phyloP scores from a whole-genome alignment of 2,888 invertebrate species.

The Chrysodeixis includens region DNA sequence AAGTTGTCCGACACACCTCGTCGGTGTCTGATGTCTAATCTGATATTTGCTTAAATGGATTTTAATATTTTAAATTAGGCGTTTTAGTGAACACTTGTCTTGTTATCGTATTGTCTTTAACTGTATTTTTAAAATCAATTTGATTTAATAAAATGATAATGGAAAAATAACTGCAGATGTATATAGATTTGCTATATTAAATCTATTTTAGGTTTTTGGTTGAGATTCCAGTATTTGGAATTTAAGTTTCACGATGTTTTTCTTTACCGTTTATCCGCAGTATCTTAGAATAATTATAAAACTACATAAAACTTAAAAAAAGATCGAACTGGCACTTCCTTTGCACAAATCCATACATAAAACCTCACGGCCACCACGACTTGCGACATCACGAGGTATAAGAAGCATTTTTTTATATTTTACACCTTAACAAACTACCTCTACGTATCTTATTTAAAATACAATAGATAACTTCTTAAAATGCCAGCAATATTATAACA shows the following conservation, averaged over 20 bases:
- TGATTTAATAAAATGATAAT: not conserved
- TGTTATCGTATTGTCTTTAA: not conserved
- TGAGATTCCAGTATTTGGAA: too few species aligned
- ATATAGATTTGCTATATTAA: not conserved
- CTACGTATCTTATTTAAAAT: too few species aligned
- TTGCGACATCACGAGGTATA: too few species aligned
- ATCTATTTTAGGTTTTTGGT: not conserved
- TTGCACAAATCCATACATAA: too few species aligned
- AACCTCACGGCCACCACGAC: too few species aligned
- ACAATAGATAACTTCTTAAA: conserved; percentile 1
- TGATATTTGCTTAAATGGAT: conserved; percentile 64
- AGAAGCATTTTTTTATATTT: too few species aligned
- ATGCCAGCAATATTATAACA: conserved; percentile 19
- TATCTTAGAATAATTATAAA: too few species aligned
- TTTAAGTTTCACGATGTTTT: too few species aligned
- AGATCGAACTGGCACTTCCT: too few species aligned
- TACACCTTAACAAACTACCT: too few species aligned
- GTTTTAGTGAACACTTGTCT: conserved; percentile 37
- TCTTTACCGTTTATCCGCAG: too few species aligned
- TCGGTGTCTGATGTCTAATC: conserved; percentile 71
- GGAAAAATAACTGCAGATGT: not conserved
- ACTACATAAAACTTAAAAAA: too few species aligned
- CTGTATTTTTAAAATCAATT: not conserved
- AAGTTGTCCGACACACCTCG: conserved; percentile 73
- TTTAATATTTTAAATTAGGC: conserved; percentile 57